Evolutionary conservation across 2,797 vertebrate genomes (phyloP), one percentile per base, ranked within the genome.

Genomic region (Myotis pilosus): DNA sequence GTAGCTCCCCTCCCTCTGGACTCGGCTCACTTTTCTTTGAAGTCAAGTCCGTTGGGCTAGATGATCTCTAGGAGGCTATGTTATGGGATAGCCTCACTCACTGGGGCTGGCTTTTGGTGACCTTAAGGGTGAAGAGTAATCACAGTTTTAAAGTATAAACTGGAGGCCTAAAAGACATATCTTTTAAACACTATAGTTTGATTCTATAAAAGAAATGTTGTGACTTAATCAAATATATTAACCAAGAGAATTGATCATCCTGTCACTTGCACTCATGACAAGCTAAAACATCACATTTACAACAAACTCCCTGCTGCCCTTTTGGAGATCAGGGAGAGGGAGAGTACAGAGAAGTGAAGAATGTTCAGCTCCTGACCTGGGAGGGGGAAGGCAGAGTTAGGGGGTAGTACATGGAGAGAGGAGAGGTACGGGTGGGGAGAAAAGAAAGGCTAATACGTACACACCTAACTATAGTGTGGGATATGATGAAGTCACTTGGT

Each of bases 141-240:
- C 86, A 47, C 25, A 91, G 22, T 28, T 57, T 72, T 92, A 49
- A 66, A 90, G 62, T 75, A 76, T 33, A 62, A 82, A 64, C 33
- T 49, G 33, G 92, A 76, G 60, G 6, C 30, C 15, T 23, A 25
- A 68, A 53, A 79, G 41, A 16, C 74, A 28, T 49, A 47, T 33
- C n/a, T 71, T 80, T 89, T 76, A 64, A 83, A 93, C 16, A 57
- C 62, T 92, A 22, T 83, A 78, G 12, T 90, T 72, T 74, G n/a
- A 72, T 66, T 72, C 71, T 69, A 57, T 57, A 68, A 68, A 88
- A 87, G 38, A 87, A 93, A 86, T 57, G 25, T 28, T 81, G 23
- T 66, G 8, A 66, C n/a, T 82, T 87, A 60, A 51, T 51, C 84
- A 83, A 86, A 78, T 25, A 81, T 55, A 53, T n/a, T 33, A 47